Percentiles rank a stretch among this genome's conserved stretches.
phyloP scores from a whole-genome alignment of 2,113 vertebrate species.

The Ophiodon elongatus region DNA sequence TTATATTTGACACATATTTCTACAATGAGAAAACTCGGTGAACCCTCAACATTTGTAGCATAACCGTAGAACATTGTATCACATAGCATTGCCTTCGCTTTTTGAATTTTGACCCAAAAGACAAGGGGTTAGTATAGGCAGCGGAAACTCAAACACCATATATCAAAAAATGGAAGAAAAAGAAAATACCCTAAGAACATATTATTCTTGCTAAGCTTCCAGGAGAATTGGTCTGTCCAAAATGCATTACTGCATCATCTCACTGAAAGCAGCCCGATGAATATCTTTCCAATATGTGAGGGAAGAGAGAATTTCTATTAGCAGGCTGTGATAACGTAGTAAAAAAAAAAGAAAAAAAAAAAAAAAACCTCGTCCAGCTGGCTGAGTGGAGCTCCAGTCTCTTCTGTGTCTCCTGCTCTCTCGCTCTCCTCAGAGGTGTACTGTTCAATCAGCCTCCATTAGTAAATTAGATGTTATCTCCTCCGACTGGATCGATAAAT shows the following conservation, averaged over 20 bases:
- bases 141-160: slow-evolving; percentile 24
- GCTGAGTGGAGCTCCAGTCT: slow-evolving; percentile 19
- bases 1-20: slow-evolving; percentile 26
- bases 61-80: neutral
- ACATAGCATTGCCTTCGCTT: neutral
- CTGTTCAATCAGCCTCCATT: slow-evolving; percentile 73
- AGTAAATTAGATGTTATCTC: slow-evolving; percentile 76
- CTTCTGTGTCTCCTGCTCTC: slow-evolving; percentile 5
- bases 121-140: neutral
- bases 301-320: slow-evolving; percentile 71
- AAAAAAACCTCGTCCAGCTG: slow-evolving; percentile 25
- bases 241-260: slow-evolving; percentile 70
- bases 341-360: slow-evolving; percentile 4
- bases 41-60: slow-evolving; percentile 18
- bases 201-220: slow-evolving; percentile 61
- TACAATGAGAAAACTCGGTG: slow-evolving; percentile 30
- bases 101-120: slow-evolving; percentile 30
- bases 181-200: slow-evolving; percentile 14
- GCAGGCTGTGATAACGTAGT: slow-evolving; percentile 53
- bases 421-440: slow-evolving; percentile 35
- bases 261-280: slow-evolving; percentile 63
- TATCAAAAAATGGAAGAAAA: neutral
- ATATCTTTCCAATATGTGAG: slow-evolving; percentile 72
- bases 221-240: slow-evolving; percentile 66
- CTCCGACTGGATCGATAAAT: slow-evolving; percentile 73